These are phyloP conservation scores for Notocelia uddmanniana DNA, from an alignment of 2,888 invertebrate genomes.

Conservation along the genomic window DNA sequence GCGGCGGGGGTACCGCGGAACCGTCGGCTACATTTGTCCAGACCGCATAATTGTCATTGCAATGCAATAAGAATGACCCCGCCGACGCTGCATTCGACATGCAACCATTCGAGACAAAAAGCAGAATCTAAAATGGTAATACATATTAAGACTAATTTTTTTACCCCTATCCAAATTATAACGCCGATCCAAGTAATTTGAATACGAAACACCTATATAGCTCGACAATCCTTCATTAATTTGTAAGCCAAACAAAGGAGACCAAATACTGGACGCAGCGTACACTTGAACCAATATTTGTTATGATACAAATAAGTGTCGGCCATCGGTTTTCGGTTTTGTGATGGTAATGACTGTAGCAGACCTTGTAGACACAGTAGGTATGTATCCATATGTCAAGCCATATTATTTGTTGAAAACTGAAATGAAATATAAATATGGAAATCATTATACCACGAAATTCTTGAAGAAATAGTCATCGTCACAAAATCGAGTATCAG, in stretches of 20 bases:
- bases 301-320: constrained; percentile 80
- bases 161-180: constrained; percentile 57
- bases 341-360: constrained; percentile 79
- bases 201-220: constrained; percentile 63
- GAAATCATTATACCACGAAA: constrained; percentile 50
- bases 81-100: constrained; percentile 34
- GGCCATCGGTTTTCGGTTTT: constrained; percentile 78
- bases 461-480: constrained; percentile 43
- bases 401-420: constrained; percentile 59
- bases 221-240: constrained; percentile 81
- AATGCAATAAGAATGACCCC: constrained; percentile 48
- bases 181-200: constrained; percentile 59
- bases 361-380: constrained; percentile 73
- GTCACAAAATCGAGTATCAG: constrained; percentile 29
- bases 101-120: constrained; percentile 30
- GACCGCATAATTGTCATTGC: constrained; percentile 53
- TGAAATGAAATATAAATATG: constrained; percentile 54
- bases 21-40: constrained; percentile 59
- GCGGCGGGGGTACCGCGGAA: constrained; percentile 54
- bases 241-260: constrained; percentile 75
- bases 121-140: constrained; percentile 26
- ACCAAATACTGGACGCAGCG: constrained; percentile 77
- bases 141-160: constrained; percentile 17
- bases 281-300: constrained; percentile 84
- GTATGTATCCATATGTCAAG: constrained; percentile 59